Evolutionary conservation across 2,888 invertebrate species (phyloP), one percentile per base, ranked within the genome.

Genomic region (Ormyrus rosae): DNA sequence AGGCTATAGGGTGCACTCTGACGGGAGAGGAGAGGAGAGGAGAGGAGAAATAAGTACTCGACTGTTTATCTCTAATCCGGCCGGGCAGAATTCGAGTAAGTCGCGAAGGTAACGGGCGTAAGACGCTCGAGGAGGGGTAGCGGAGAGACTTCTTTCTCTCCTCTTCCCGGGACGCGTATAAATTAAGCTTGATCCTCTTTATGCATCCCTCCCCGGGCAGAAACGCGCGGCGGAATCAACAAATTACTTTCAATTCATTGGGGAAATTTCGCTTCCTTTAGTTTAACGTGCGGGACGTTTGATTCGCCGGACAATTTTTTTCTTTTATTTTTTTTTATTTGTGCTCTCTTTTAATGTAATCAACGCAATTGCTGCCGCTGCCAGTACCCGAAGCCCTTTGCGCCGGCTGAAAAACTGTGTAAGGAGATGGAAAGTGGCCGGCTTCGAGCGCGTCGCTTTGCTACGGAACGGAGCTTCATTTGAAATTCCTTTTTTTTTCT

Each of bases 21-120:
- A 50, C 7, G 50, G 10, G 61, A 6, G 11, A 4, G 11, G 60
- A 11, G 68, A 19, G 46, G 34, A 10, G 13, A 11, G 11, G 71
- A 51, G 10, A 46, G 34, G 11, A 5, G 48, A 46, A 65, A 56
- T 56, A 55, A 6, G 19, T 51, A 19, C 55, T 72, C 50, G 34
- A 50, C 46, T 74, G 65, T 81, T 81, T 78, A 69, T 78, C 51
- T 51, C 64, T 69, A 81, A 81, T 78, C 64, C 65, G 65, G 58
- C 34, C 34, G 71, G 71, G 68, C n/a, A 45, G 58, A 61, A 73
- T 65, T 75, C 34, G 50, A 65, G 80, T 58, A 45, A 69, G 65
- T 51, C 63, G 19, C 19, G 13, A 45, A 60, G 63, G 74, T 74
- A 72, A 79, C 58, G 58, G 34, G 34, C 19, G 69, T 48, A 13